Percentiles rank a stretch among this genome's conserved stretches.
Evolutionary conservation across 2,113 vertebrate genomes (phyloP).

Genomic region (Thymallus thymallus): DNA sequence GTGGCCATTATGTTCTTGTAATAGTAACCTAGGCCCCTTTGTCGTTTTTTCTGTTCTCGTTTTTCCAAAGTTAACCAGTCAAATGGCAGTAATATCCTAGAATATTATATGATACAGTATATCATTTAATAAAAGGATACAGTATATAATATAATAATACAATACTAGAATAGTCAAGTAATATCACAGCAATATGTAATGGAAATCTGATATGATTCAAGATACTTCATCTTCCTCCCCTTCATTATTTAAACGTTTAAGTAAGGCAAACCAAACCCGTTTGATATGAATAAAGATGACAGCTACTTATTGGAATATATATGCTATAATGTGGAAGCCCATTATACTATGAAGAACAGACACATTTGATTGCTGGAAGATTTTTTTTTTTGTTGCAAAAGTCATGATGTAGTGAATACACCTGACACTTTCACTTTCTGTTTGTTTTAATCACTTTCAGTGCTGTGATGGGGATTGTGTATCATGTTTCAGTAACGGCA

Average conservation of each 20-base stretch:
- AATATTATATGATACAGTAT: too few species aligned
- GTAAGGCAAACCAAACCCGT: background rate
- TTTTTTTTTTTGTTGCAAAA: too few species aligned
- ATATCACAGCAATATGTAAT: background rate
- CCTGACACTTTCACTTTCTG: too few species aligned
- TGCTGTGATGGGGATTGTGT: too few species aligned
- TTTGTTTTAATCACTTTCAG: too few species aligned
- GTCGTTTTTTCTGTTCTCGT: background rate
- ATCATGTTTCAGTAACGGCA: too few species aligned
- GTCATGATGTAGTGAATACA: too few species aligned
- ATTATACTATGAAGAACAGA: too few species aligned
- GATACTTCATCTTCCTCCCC: background rate
- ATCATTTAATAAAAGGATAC: too few species aligned
- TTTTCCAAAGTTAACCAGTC: background rate
- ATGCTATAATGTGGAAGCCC: background rate
- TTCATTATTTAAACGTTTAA: background rate
- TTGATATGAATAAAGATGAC: constrained; percentile 3
- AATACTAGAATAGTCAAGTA: background rate
- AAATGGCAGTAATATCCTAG: background rate
- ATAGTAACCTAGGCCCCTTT: background rate
- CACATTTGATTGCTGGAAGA: too few species aligned
- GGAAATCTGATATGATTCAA: background rate
- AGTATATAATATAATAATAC: too few species aligned
- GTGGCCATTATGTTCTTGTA: background rate
- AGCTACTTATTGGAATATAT: constrained; percentile 14